A percentile compares a stretch with the other conserved stretches of the same genome.
Evolutionary conservation across 1,140 invertebrate species (phyloP).

Genomic region (Heliothis subflexa): DNA sequence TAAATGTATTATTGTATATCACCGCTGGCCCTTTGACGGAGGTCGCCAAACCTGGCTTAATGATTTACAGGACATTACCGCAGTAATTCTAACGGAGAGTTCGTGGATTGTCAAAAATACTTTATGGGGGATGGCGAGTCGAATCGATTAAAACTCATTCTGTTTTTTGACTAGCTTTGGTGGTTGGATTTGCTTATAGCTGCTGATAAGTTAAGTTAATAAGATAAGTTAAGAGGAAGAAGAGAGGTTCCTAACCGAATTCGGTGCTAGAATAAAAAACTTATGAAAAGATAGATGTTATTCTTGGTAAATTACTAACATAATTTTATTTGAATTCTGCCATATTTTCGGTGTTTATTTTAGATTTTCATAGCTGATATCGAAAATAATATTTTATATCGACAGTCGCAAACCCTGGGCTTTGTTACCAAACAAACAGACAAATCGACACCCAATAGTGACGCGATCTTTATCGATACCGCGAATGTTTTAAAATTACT

Average conservation of each 20-base stretch:
- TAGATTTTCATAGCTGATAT: no score
- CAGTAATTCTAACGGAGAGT: conserved; percentile 73
- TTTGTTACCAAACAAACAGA: conserved; percentile 24
- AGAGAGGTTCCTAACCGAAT: no score
- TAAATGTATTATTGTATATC: conserved; percentile 61
- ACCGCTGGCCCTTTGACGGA: conserved; percentile 59
- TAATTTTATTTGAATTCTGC: no score
- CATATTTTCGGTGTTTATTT: no score
- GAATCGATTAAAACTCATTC: conserved; percentile 80
- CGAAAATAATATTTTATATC: no score
- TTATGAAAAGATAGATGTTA: no score
- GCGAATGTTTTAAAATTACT: conserved; percentile 53
- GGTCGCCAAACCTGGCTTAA: conserved; percentile 72
- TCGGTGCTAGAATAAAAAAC: no score
- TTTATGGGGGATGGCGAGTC: conserved; percentile 71
- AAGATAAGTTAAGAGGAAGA: no score
- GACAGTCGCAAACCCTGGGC: no score
- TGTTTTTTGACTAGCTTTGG: conserved; percentile 55
- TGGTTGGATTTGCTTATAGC: conserved; percentile 19
- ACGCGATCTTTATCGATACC: conserved; percentile 39
- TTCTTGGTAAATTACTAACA: no score
- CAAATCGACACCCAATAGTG: conserved; percentile 36
- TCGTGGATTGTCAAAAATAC: conserved; percentile 79
- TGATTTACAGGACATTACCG: conserved; percentile 70
- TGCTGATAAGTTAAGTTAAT: no score